Base-by-base conservation (phyloP, 2,888 invertebrate species). In the Macaria liturata region DNA sequence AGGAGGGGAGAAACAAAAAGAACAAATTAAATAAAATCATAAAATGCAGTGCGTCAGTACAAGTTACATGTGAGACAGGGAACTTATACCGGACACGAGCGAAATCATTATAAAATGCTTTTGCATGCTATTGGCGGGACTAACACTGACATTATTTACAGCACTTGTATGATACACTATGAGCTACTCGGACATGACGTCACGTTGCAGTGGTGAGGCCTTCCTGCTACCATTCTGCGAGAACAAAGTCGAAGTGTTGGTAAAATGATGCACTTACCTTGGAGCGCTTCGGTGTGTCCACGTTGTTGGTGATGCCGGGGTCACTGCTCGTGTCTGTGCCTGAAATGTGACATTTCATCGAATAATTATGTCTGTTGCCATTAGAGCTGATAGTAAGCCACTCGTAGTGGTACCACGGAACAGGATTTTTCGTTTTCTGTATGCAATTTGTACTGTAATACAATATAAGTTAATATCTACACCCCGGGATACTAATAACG, bases 251-350 rank as follows among this genome's bases (percentile, higher is more conserved):
- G 20, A 2, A 1, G 34, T 37, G 34, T 37, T 37, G 34, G 34
- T 30, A 31, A 1, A 46, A 32, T 34, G 8, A 46, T 3, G 20
- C 30, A 72, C 80, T 80, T 68, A 92, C 92, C 87, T 88, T 91
- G 3, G 86, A 78, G 66, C 86, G 91, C 74, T 90, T 92, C 32
- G 92, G 92, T 4, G 92, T 89, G 32, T 92, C 93, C 7, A 84
- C 79, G 65, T 91, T 92, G 74, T 91, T 91, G 5, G 88, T 86
- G 62, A 88, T 73, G 43, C 92, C 92, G 1, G 91, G 87, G 54
- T 92, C 92, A 62, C 91, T 89, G 44, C 88, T 84, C 1, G 88
- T 83, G 67, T 93, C 92, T n/a, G 91, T 92, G 37, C 93, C 93
- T 93, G 73, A 5, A 70, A 53, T 37, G 9, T 44, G 5, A 37